Percentiles rank a stretch among this genome's conserved stretches.
Evolutionary conservation across 2,888 invertebrate genomes (phyloP).

Genomic region (Tachina fera): DNA sequence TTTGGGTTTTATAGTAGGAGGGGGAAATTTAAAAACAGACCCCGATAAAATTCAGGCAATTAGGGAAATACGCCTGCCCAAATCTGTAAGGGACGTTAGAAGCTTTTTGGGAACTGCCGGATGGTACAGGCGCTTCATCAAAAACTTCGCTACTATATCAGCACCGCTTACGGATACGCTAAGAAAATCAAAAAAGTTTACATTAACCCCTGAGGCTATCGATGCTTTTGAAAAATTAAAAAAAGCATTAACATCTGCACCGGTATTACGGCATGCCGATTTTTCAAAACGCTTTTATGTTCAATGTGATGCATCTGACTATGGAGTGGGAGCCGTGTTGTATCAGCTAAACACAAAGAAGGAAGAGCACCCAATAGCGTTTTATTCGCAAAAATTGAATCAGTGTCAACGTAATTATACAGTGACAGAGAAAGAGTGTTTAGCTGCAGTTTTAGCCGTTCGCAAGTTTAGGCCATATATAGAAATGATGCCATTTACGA

Average conservation of each 20-base stretch:
- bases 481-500: too few relatives aligned
- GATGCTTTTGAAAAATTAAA: not conserved
- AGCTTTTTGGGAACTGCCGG: not conserved
- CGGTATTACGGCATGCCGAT: too few relatives aligned
- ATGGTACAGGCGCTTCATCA: not conserved
- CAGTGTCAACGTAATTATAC: conserved; percentile 2
- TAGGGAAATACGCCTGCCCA: not conserved
- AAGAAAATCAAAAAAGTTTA: not conserved
- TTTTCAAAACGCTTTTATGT: not conserved
- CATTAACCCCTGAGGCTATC: not conserved
- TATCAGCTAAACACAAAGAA: not conserved
- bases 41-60: not conserved
- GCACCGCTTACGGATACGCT: not conserved
- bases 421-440: not conserved
- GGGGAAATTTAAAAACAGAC: not conserved
- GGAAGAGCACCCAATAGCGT: conserved; percentile 1
- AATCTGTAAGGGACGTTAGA: not conserved
- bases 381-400: conserved; percentile 1
- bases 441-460: too few relatives aligned
- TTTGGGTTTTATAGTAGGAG: conserved; percentile 9
- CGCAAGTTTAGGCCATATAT: too few relatives aligned
- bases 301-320: not conserved
- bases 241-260: not conserved
- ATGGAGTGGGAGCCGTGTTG: not conserved
- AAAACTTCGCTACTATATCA: not conserved